Evolutionary conservation across 2,113 vertebrate species (phyloP).

Genomic region (Siniperca chuatsi): DNA sequence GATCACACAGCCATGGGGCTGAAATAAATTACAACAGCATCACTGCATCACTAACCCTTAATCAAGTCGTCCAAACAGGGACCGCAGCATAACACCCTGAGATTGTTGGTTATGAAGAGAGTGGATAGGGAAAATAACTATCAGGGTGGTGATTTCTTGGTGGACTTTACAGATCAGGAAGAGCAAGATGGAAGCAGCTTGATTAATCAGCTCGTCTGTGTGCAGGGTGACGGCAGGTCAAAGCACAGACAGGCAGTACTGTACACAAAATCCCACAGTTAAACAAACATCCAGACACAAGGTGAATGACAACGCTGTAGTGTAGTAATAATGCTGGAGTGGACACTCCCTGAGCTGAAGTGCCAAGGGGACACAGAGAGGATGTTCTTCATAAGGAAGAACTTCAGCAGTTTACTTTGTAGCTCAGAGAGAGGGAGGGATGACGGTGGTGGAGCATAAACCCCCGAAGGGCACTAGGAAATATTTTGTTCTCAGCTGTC

Average conservation of each 20-base stretch:
- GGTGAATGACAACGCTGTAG: conserved; percentile 37
- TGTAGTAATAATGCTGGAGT: conserved; percentile 32
- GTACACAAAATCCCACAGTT: not conserved
- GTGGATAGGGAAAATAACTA: conserved; percentile 25
- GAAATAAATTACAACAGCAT: conserved; percentile 66
- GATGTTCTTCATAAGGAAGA: conserved; percentile 38
- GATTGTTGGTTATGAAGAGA: conserved; percentile 18
- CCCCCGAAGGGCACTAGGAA: conserved; percentile 29
- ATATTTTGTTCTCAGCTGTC: conserved; percentile 38
- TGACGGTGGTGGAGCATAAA: conserved; percentile 28
- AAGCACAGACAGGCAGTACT: conserved; percentile 2
- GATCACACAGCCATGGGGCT: conserved; percentile 44
- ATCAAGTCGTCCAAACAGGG: conserved; percentile 56
- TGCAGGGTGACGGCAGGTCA: conserved; percentile 27
- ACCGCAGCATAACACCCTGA: conserved; percentile 29
- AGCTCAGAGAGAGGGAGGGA: conserved; percentile 20
- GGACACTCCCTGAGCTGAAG: conserved; percentile 33
- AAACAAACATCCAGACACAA: conserved; percentile 31
- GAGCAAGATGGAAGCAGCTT: conserved; percentile 5
- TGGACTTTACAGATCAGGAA: conserved; percentile 10
- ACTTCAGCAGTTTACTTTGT: conserved; percentile 42
- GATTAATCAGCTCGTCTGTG: conserved; percentile 66
- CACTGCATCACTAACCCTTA: conserved; percentile 57
- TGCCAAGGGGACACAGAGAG: conserved; percentile 13
- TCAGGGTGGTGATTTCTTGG: not conserved